These are phyloP conservation scores for Aphyosemion australe DNA, from an alignment of 2,113 vertebrate genomes.

Conservation along the genomic window DNA sequence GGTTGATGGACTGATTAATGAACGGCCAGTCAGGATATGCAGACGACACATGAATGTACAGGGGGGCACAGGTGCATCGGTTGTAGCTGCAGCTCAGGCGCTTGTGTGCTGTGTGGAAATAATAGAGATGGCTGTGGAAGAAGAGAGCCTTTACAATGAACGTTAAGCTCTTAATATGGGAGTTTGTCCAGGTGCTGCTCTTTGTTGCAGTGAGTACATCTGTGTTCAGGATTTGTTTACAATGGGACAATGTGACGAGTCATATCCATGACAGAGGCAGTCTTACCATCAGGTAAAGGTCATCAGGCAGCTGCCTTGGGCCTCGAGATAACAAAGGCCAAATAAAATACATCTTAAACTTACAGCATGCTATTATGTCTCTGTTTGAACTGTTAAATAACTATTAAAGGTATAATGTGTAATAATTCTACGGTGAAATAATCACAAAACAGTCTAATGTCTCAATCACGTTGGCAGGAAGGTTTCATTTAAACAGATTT, in stretches of 20 bases:
- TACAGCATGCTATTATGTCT: no score
- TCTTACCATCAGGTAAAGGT: no score
- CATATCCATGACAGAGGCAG: conserved; percentile 38
- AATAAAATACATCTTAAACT: no score
- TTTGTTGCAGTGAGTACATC: conserved; percentile 51
- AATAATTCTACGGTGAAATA: no score
- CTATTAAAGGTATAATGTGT: no score
- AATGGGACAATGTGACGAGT: conserved; percentile 52
- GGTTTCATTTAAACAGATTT: no score
- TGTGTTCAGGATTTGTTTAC: conserved; percentile 56
- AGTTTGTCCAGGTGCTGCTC: conserved; percentile 83
- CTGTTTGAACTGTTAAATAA: no score
- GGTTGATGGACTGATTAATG: conserved; percentile 44
- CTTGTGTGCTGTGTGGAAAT: conserved; percentile 53
- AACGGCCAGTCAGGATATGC: conserved; percentile 25
- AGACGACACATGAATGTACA: conserved; percentile 27
- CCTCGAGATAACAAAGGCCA: no score
- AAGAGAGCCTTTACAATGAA: conserved; percentile 69
- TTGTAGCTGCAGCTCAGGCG: conserved; percentile 35
- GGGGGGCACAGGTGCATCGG: conserved; percentile 56
- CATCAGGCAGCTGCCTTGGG: no score
- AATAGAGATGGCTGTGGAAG: conserved; percentile 3
- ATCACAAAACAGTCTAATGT: no score
- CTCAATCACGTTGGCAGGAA: no score
- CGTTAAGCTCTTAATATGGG: conserved; percentile 71